These are phyloP conservation scores for Plecturocebus donacophilus DNA, from an alignment of 2,113 vertebrate species.

Conservation along the genomic window DNA sequence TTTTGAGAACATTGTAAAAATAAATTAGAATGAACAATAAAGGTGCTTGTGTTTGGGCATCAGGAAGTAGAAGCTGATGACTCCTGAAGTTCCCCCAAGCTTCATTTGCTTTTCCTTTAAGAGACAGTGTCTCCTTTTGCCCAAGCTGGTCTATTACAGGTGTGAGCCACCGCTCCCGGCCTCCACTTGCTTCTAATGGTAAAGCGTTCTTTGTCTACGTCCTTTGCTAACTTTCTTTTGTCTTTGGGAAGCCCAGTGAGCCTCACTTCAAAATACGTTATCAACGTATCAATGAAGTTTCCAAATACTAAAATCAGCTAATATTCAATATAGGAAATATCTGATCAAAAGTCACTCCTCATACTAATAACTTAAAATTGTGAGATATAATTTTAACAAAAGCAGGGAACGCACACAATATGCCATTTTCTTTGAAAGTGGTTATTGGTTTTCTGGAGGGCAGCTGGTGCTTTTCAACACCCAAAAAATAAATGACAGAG, in stretches of 20 bases:
- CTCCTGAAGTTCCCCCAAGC: neutral
- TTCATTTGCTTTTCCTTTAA: too few relatives aligned
- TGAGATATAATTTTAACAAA: neutral
- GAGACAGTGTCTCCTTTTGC: too few relatives aligned
- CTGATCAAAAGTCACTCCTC: neutral
- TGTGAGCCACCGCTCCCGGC: too few relatives aligned
- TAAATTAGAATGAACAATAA: neutral
- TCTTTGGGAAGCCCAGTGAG: neutral
- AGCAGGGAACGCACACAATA: neutral
- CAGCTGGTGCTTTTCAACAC: neutral
- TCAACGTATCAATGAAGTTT: neutral
- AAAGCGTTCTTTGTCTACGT: neutral
- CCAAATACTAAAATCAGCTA: neutral
- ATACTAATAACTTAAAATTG: neutral
- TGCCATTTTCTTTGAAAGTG: conserved; percentile 17
- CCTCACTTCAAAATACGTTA: neutral
- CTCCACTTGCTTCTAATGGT: fast-evolving
- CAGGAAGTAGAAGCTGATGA: neutral
- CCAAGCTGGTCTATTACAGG: too few relatives aligned
- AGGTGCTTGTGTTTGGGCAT: neutral
- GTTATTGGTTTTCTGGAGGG: conserved; percentile 34
- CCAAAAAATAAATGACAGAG: conserved; percentile 5
- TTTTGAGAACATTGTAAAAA: neutral
- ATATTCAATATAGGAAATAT: neutral
- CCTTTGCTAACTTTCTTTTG: neutral